Evolutionary conservation across 1,140 invertebrate genomes (phyloP).

Genomic region (Orchesella cincta): DNA sequence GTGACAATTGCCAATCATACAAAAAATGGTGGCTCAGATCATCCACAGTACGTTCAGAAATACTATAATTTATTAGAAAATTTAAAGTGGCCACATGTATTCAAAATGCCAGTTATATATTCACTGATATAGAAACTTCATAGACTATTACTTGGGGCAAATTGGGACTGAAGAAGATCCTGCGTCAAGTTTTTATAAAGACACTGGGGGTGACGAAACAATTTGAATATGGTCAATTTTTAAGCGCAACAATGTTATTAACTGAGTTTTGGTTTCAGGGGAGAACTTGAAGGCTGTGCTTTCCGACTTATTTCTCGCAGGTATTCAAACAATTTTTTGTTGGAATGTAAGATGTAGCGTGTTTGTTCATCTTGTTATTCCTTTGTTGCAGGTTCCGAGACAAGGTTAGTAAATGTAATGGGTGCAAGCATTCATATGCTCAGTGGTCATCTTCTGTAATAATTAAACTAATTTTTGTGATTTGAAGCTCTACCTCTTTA

Average conservation of each 20-base stretch:
- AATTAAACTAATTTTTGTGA: not conserved
- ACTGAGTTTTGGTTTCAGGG: not conserved
- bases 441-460: not conserved
- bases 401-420: not conserved
- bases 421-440: no score
- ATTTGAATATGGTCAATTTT: no score
- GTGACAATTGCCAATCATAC: not conserved
- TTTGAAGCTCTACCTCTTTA: not conserved
- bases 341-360: not conserved
- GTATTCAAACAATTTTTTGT: not conserved
- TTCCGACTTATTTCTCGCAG: not conserved
- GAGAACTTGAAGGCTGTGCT: not conserved
- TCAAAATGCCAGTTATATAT: not conserved
- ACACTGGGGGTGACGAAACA: not conserved
- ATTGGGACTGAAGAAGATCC: not conserved
- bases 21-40: not conserved
- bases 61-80: not conserved
- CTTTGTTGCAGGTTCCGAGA: slow-evolving; percentile 4
- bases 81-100: not conserved
- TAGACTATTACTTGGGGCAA: not conserved
- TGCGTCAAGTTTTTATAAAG: slow-evolving; percentile 23
- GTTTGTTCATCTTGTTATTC: not conserved
- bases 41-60: not conserved
- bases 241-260: not conserved
- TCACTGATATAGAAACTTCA: not conserved